Evolutionary conservation across 2,888 invertebrate species (phyloP).

Genomic region (Nemotelus nigrinus): DNA sequence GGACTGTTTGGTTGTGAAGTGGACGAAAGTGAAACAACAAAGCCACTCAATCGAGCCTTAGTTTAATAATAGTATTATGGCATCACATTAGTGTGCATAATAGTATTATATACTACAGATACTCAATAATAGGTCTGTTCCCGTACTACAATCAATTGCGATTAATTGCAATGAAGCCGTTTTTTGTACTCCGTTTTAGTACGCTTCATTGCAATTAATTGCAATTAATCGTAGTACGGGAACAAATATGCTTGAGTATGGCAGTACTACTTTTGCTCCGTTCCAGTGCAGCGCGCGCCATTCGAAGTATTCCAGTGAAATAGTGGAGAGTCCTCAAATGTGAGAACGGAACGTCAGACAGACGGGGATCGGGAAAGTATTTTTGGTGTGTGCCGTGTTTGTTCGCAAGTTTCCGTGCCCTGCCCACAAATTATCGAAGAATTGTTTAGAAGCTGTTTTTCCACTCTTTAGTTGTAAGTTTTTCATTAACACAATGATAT

Average conservation of each 20-base stretch:
- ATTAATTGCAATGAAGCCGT: too few species aligned
- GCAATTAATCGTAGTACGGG: too few species aligned
- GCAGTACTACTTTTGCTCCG: not conserved
- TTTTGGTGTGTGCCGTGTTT: constrained; percentile 45
- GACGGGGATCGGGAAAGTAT: constrained; percentile 34
- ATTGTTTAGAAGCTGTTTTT: constrained; percentile 41
- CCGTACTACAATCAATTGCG: too few species aligned
- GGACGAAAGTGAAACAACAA: too few species aligned
- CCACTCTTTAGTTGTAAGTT: constrained; percentile 46
- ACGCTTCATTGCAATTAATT: too few species aligned
- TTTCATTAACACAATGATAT: constrained; percentile 9
- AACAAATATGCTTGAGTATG: not conserved
- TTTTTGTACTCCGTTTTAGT: too few species aligned
- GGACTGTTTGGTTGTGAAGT: too few species aligned
- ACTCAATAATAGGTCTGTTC: too few species aligned
- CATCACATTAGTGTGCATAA: too few species aligned
- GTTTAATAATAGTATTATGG: too few species aligned
- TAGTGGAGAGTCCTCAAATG: not conserved
- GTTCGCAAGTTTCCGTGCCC: constrained; percentile 42
- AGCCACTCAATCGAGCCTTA: too few species aligned
- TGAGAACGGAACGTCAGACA: constrained; percentile 17
- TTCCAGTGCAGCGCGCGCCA: not conserved
- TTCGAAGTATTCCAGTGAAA: not conserved
- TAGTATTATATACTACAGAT: too few species aligned
- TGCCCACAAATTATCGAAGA: constrained; percentile 45